Conservation (phyloP, 2,113 vertebrate genomes). For the Zootoca vivipara region DNA sequence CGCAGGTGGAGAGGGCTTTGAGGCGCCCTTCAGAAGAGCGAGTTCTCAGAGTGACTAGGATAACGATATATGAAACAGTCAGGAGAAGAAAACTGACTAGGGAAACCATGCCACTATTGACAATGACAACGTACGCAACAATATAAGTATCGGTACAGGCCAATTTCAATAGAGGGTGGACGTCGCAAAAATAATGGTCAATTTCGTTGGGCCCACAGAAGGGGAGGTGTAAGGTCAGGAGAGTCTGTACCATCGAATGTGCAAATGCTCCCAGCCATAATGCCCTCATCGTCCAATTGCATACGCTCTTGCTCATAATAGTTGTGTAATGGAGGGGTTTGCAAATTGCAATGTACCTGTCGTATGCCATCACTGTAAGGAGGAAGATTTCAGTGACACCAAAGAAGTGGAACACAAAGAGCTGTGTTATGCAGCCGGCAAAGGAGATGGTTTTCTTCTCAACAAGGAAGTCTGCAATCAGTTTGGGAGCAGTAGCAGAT, state of each 20-base stretch:
- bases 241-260: constrained; percentile 31
- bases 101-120: constrained; percentile 57
- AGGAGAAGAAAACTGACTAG: constrained; percentile 57
- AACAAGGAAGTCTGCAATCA: constrained; percentile 57
- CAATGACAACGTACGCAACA: constrained; percentile 51
- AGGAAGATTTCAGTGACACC: constrained; percentile 66
- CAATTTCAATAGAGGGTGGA: constrained; percentile 56
- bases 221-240: neutral
- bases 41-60: constrained; percentile 46
- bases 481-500: constrained; percentile 55
- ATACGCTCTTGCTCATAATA: constrained; percentile 32
- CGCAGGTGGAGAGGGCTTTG: constrained; percentile 54
- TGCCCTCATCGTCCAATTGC: constrained; percentile 24
- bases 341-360: constrained; percentile 59
- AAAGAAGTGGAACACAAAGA: constrained; percentile 62
- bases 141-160: constrained; percentile 48
- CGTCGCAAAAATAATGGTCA: constrained; percentile 15
- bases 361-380: constrained; percentile 63
- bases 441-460: constrained; percentile 55
- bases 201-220: constrained; percentile 19
- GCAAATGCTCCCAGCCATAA: constrained; percentile 49
- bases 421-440: constrained; percentile 56
- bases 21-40: neutral
- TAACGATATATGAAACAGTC: constrained; percentile 39
- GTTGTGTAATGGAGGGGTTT: constrained; percentile 27